A percentile compares a stretch with the other conserved stretches of the same genome.
Conservation (phyloP, 2,113 vertebrate species). For the Lasiurus cinereus region DNA sequence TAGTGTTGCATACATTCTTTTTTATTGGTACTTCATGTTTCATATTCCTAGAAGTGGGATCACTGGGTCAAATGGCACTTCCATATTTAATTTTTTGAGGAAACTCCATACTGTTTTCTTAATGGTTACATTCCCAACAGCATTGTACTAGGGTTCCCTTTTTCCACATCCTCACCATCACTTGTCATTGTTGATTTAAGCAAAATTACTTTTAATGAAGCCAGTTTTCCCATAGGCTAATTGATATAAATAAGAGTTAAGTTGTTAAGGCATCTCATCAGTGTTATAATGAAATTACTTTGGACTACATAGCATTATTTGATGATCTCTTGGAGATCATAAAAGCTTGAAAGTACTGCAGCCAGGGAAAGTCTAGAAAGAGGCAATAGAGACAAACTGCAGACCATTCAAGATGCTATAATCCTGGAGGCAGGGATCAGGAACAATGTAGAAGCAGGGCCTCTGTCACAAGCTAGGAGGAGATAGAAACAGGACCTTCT, state of each 20-base stretch:
- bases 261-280: not conserved
- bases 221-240: not conserved
- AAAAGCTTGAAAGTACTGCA: not conserved
- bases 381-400: conserved; percentile 5
- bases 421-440: not conserved
- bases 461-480: conserved; percentile 4
- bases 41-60: too few relatives aligned
- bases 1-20: too few relatives aligned
- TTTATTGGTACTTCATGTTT: too few relatives aligned
- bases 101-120: too few relatives aligned
- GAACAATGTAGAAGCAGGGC: conserved; percentile 22
- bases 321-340: not conserved
- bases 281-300: not conserved
- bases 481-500: conserved; percentile 69
- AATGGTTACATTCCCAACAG: too few relatives aligned
- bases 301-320: not conserved
- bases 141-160: too few relatives aligned
- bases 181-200: not conserved
- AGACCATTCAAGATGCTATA: conserved; percentile 5
- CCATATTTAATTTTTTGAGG: too few relatives aligned
- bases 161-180: too few relatives aligned
- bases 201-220: not conserved
- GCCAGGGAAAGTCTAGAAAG: conserved; percentile 1
- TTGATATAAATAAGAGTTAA: not conserved
- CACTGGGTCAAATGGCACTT: too few relatives aligned